Evolutionary conservation across 2,797 vertebrate species (phyloP).

Genomic region (Rhadinocentrus ornatus): DNA sequence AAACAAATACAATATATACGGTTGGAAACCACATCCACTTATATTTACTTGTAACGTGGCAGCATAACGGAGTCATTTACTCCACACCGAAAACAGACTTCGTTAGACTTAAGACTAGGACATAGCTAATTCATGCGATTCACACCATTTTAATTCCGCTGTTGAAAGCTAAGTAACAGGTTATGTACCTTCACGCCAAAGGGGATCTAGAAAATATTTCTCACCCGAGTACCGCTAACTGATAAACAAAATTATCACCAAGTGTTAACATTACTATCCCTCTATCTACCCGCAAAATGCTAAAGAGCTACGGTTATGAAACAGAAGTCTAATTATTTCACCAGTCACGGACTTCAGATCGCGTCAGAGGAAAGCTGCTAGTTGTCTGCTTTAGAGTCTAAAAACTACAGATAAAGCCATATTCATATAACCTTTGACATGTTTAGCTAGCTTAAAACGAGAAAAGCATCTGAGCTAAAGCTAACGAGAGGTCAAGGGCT

Average conservation of each 20-base stretch:
- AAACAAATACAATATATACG: not conserved
- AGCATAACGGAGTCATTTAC: not conserved
- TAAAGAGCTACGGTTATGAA: not conserved
- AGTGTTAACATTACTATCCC: not conserved
- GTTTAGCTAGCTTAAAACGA: not conserved
- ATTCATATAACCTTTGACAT: not conserved
- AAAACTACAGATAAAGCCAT: not conserved
- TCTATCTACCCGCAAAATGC: not conserved
- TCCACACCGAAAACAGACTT: not conserved
- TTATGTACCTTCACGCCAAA: not conserved
- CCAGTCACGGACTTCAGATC: not conserved
- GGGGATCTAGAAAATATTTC: not conserved
- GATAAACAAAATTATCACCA: not conserved
- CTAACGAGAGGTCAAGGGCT: slow-evolving; percentile 60
- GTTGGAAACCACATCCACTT: not conserved
- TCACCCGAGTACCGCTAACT: accelerated
- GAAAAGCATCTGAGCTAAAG: slow-evolving; percentile 40
- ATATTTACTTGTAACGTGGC: accelerated
- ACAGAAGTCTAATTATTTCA: not conserved
- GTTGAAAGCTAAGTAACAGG: not conserved
- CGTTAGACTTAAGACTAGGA: not conserved
- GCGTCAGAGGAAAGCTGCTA: not conserved
- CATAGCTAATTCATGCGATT: not conserved
- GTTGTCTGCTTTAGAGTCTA: no score
- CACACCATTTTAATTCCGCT: not conserved